phyloP scores from a whole-genome alignment of 2,888 invertebrate species.

The Alviniconcha strummeri region DNA sequence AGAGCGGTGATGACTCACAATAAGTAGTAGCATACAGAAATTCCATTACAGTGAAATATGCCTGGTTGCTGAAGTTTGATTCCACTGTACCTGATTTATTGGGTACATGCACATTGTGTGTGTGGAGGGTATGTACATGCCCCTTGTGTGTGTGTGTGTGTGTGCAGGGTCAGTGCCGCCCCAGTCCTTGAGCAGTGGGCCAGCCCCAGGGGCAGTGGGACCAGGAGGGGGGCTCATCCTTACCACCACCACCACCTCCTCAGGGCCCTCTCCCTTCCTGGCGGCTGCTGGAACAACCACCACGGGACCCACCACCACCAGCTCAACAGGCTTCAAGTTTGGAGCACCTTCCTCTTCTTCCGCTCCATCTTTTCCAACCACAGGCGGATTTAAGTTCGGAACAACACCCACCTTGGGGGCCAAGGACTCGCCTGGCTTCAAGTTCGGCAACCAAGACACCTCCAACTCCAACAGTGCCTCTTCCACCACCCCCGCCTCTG shows the following conservation, averaged over 20 bases:
- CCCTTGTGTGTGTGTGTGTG: background rate
- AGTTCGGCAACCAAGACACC: background rate
- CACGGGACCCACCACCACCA: background rate
- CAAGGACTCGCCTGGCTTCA: slow-evolving; percentile 1
- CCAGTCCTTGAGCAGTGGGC: background rate
- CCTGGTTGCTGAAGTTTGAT: too few species aligned
- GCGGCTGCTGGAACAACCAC: background rate
- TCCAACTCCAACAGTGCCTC: slow-evolving; percentile 32
- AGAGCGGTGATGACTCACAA: too few species aligned
- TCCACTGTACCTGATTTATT: too few species aligned
- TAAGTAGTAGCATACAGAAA: too few species aligned
- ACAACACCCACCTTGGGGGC: background rate
- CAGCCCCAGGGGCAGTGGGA: background rate
- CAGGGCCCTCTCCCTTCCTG: slow-evolving; percentile 15
- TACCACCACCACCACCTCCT: background rate
- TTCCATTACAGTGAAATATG: too few species aligned
- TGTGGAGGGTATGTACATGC: background rate
- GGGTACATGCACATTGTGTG: too few species aligned
- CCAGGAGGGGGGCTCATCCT: slow-evolving; percentile 22
- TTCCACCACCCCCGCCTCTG: background rate
- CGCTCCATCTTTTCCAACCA: background rate
- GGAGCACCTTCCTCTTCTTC: background rate
- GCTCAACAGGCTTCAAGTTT: slow-evolving; percentile 35
- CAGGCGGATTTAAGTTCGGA: background rate
- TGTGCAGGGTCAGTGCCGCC: slow-evolving; percentile 16